phyloP scores from a whole-genome alignment of 2,888 invertebrate species.

The Dione juno region DNA sequence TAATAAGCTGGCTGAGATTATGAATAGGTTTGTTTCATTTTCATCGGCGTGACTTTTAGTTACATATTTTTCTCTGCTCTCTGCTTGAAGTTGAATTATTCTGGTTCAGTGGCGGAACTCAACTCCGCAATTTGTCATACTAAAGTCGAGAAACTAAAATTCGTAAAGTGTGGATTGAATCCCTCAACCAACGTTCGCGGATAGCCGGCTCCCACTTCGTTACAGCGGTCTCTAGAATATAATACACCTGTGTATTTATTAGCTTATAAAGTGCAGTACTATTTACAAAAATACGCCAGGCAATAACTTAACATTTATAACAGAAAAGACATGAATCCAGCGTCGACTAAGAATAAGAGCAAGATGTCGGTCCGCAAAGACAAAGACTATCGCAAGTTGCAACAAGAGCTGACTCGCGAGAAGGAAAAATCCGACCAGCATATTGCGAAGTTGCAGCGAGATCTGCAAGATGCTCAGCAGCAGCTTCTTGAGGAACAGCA shows the following conservation, averaged over 20 bases:
- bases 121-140: too few relatives aligned
- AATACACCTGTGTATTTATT: not conserved
- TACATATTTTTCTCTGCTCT: too few relatives aligned
- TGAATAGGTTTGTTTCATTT: conserved; percentile 88
- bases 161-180: too few relatives aligned
- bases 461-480: conserved; percentile 93
- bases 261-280: not conserved
- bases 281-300: not conserved
- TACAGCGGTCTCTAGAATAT: too few relatives aligned
- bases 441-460: conserved; percentile 92
- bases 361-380: conserved; percentile 94
- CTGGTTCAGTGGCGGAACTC: too few relatives aligned
- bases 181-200: too few relatives aligned
- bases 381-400: conserved; percentile 96
- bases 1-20: conserved; percentile 97
- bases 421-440: conserved; percentile 96
- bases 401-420: conserved; percentile 96
- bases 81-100: too few relatives aligned
- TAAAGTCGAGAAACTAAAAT: too few relatives aligned
- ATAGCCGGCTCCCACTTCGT: too few relatives aligned
- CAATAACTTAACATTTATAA: not conserved
- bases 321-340: conserved; percentile 85
- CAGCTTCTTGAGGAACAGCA: conserved; percentile 89
- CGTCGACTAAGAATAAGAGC: conserved; percentile 90
- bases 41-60: too few relatives aligned